Percentiles rank a stretch among this genome's conserved stretches.
These are phyloP conservation scores for Pseudanteris insignis DNA, from an alignment of 2,888 invertebrate genomes.

Conservation along the genomic window DNA sequence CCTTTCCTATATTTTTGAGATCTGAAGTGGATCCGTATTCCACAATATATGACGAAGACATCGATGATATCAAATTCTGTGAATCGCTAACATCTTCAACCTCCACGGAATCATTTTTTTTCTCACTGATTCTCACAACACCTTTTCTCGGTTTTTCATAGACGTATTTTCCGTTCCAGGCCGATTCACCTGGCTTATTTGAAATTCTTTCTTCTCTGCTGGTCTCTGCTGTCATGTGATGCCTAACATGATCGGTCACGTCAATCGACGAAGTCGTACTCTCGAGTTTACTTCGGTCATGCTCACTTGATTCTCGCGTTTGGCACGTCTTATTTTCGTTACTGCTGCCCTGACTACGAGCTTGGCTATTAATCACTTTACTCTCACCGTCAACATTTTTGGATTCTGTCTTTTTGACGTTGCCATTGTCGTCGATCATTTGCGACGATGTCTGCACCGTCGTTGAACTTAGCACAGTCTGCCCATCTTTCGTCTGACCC, in stretches of 20 bases:
- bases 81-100: slow-evolving; percentile 59
- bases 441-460: slow-evolving; percentile 50
- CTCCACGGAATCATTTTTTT: slow-evolving; percentile 54
- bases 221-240: background rate
- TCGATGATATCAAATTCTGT: slow-evolving; percentile 67
- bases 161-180: slow-evolving; percentile 71
- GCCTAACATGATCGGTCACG: slow-evolving; percentile 10
- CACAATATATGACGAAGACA: slow-evolving; percentile 73
- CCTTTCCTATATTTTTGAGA: slow-evolving; percentile 50
- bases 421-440: slow-evolving; percentile 55
- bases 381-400: slow-evolving; percentile 52
- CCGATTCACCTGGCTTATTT: slow-evolving; percentile 55
- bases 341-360: no score
- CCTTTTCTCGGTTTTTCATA: slow-evolving; percentile 66
- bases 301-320: no score
- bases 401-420: slow-evolving; percentile 48
- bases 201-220: slow-evolving; percentile 24
- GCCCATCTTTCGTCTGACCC: slow-evolving; percentile 51
- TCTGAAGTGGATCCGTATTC: slow-evolving; percentile 62
- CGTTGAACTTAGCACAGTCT: slow-evolving; percentile 49
- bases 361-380: no score
- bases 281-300: background rate
- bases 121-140: slow-evolving; percentile 50
- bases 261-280: background rate
- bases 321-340: no score